A percentile compares a stretch with the other conserved stretches of the same genome.
These are phyloP conservation scores for Protosalanx chinensis DNA, from an alignment of 2,797 vertebrate genomes.

Conservation along the genomic window DNA sequence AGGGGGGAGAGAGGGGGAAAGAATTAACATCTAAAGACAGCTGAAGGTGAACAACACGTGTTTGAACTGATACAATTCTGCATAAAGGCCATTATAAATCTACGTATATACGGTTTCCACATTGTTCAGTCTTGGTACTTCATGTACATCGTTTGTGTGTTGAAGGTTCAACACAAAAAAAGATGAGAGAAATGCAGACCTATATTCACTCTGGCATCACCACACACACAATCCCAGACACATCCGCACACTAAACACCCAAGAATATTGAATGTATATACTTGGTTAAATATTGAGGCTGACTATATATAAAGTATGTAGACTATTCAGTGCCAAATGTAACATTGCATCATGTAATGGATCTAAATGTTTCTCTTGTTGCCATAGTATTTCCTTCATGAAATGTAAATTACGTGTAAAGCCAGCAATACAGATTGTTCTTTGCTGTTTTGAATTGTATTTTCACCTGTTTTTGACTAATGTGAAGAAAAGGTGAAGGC, in stretches of 20 bases:
- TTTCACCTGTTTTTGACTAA: conserved; percentile 67
- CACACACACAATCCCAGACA: conserved; percentile 14
- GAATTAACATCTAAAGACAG: background rate
- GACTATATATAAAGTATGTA: conserved; percentile 44
- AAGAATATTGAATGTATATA: conserved; percentile 81
- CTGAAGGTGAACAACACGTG: background rate
- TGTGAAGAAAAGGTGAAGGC: conserved; percentile 61
- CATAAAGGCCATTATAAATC: background rate
- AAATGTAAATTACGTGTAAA: conserved; percentile 59
- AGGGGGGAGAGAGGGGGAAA: conserved; percentile 24
- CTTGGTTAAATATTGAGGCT: conserved; percentile 75
- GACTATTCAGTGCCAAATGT: conserved; percentile 80
- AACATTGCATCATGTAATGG: conserved; percentile 76
- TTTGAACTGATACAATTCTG: background rate
- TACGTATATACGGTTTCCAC: background rate
- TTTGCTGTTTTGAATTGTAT: conserved; percentile 69
- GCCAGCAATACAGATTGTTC: conserved; percentile 73
- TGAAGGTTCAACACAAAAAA: background rate
- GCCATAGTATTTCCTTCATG: conserved; percentile 67
- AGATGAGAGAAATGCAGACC: conserved; percentile 30
- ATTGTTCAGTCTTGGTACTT: background rate
- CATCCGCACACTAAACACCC: conserved; percentile 22
- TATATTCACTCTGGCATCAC: background rate
- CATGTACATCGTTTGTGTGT: background rate
- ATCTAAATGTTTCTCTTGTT: conserved; percentile 72